phyloP scores from a whole-genome alignment of 64 coral and sea anemone species.

The Dendrophyllia cribrosa region DNA sequence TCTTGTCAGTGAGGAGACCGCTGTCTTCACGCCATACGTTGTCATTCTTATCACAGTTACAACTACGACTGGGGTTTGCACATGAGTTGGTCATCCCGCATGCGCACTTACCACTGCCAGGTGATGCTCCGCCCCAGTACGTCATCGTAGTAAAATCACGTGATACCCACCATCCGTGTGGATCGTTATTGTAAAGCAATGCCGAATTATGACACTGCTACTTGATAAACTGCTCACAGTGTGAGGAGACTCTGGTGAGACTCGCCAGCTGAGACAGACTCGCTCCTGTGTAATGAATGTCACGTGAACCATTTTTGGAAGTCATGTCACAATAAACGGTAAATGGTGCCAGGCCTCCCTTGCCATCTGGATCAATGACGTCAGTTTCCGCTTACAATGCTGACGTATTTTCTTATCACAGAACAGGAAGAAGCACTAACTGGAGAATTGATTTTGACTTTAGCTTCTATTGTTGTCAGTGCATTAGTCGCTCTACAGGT shows the following conservation, averaged over 20 bases:
- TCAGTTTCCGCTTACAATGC: slow-evolving; percentile 30
- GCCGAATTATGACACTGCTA: background rate
- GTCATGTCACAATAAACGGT: slow-evolving; percentile 52
- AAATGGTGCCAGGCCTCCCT: slow-evolving; percentile 28
- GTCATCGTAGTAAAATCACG: slow-evolving; percentile 17
- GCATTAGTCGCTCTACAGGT: slow-evolving; percentile 4
- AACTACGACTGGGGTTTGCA: background rate
- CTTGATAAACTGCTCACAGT: slow-evolving; percentile 56
- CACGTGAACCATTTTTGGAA: background rate
- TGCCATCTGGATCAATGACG: slow-evolving; percentile 49
- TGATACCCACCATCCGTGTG: slow-evolving; percentile 34
- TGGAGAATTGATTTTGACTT: slow-evolving; percentile 16
- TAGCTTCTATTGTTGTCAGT: background rate
- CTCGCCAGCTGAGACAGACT: slow-evolving; percentile 20
- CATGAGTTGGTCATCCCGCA: slow-evolving; percentile 47
- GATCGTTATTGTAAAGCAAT: background rate
- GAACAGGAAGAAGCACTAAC: background rate
- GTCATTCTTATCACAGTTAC: slow-evolving; percentile 16
- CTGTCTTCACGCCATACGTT: slow-evolving; percentile 3
- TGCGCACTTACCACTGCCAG: slow-evolving; percentile 23
- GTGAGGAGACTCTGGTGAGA: slow-evolving; percentile 8
- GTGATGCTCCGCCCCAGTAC: slow-evolving; percentile 60
- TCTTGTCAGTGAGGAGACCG: slow-evolving; percentile 23
- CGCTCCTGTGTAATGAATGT: slow-evolving; percentile 23
- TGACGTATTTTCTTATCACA: background rate